phyloP scores from a whole-genome alignment of 2,888 invertebrate species.

The Phengaris arion region DNA sequence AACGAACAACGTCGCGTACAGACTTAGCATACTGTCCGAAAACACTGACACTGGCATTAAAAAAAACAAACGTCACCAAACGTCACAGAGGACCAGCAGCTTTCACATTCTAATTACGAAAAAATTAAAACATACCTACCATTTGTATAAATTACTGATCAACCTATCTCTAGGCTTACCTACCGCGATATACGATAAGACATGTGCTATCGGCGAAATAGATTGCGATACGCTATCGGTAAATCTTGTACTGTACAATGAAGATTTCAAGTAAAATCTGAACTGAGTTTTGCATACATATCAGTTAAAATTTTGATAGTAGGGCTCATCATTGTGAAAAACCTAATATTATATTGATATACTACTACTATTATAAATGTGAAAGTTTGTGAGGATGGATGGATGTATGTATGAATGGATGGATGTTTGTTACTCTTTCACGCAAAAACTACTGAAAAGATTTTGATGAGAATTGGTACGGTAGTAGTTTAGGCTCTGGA shows the following conservation, averaged over 20 bases:
- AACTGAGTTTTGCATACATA: conserved; percentile 4
- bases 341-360: too few relatives aligned
- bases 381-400: too few relatives aligned
- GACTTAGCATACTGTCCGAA: conserved; percentile 42
- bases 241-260: conserved; percentile 27
- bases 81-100: conserved; percentile 30
- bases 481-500: too few relatives aligned
- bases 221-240: conserved; percentile 25
- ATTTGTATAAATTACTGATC: conserved; percentile 58
- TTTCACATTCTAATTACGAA: conserved; percentile 47
- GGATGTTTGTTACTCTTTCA: too few relatives aligned
- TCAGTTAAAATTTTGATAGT: neutral
- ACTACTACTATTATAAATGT: too few relatives aligned
- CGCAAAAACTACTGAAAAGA: too few relatives aligned
- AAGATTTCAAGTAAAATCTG: conserved; percentile 15
- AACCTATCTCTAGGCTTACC: conserved; percentile 50
- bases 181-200: conserved; percentile 44
- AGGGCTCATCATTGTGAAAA: neutral
- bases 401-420: too few relatives aligned
- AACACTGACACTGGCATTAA: conserved; percentile 37
- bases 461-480: too few relatives aligned
- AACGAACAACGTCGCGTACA: conserved; percentile 45
- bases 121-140: conserved; percentile 58
- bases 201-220: conserved; percentile 28
- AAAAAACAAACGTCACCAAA: conserved; percentile 37